Percentiles rank a stretch among this genome's conserved stretches.
Evolutionary conservation across 1,140 invertebrate species (phyloP).

Genomic region (Aphelenchoides fujianensis): DNA sequence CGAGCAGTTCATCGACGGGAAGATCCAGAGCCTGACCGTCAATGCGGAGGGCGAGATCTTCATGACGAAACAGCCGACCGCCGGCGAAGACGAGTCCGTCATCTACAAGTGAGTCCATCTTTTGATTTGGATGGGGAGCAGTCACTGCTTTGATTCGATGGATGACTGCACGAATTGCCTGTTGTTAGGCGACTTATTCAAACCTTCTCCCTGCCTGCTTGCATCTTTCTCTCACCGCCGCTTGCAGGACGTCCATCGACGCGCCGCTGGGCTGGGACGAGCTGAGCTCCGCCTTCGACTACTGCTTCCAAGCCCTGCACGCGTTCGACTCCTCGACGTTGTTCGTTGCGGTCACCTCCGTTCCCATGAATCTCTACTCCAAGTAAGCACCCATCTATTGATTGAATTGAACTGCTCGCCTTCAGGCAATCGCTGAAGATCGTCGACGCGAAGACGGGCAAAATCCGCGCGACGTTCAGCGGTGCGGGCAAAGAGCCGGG

Average conservation of each 20-base stretch:
- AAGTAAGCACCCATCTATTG: slow-evolving; percentile 46
- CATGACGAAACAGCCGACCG: slow-evolving; percentile 46
- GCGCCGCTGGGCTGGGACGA: slow-evolving; percentile 56
- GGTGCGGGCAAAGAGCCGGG: slow-evolving; percentile 49
- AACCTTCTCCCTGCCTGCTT: no score
- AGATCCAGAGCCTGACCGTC: slow-evolving; percentile 51
- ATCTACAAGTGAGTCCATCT: slow-evolving; percentile 51
- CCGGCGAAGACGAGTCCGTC: slow-evolving; percentile 45
- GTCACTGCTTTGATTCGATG: no score
- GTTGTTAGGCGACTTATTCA: no score
- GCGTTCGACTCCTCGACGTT: slow-evolving; percentile 49
- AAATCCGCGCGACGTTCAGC: slow-evolving; percentile 35
- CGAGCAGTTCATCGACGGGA: slow-evolving; percentile 58
- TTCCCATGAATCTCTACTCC: slow-evolving; percentile 60
- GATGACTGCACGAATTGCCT: not conserved
- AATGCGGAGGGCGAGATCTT: slow-evolving; percentile 49
- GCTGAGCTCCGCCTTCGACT: slow-evolving; percentile 42
- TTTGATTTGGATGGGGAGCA: no score
- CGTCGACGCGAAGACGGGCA: slow-evolving; percentile 44
- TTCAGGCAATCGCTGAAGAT: slow-evolving; percentile 53
- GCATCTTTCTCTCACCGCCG: no score
- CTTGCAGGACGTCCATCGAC: slow-evolving; percentile 48
- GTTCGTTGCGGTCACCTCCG: slow-evolving; percentile 40
- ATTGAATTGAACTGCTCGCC: not conserved
- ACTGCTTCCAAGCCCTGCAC: slow-evolving; percentile 55